Conservation (phyloP, 2,113 vertebrate species). For the Gadus macrocephalus region DNA sequence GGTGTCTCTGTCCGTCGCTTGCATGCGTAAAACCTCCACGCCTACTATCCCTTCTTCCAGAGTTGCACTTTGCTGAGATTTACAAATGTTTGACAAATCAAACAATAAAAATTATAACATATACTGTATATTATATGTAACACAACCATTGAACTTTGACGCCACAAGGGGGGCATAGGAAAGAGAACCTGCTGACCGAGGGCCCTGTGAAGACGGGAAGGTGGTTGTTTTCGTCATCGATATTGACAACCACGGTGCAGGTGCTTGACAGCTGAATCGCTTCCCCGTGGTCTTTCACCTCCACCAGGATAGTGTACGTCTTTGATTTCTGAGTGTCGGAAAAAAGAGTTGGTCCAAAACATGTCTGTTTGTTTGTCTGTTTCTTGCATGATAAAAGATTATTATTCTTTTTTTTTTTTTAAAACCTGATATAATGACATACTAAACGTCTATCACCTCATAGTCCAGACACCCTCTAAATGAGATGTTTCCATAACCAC, state of each 20-base stretch:
- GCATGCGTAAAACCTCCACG: conserved; percentile 41
- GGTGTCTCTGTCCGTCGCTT: conserved; percentile 50
- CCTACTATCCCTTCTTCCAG: conserved; percentile 48
- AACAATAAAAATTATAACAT: no score
- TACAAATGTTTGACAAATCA: no score
- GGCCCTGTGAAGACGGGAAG: conserved; percentile 38
- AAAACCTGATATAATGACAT: background rate
- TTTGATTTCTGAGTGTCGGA: conserved; percentile 33
- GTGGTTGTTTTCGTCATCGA: conserved; percentile 59
- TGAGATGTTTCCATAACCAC: conserved; percentile 33
- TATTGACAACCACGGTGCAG: conserved; percentile 45
- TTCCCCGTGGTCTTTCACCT: conserved; percentile 54
- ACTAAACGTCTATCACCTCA: conserved; percentile 48
- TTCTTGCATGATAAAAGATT: no score
- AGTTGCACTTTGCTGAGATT: conserved; percentile 25
- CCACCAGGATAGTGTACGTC: conserved; percentile 53
- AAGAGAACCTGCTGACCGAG: conserved; percentile 38
- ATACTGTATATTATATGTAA: no score
- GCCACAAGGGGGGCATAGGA: background rate
- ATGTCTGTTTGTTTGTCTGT: background rate
- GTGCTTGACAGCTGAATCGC: conserved; percentile 40
- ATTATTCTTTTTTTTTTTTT: background rate
- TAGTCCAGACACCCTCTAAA: conserved; percentile 70
- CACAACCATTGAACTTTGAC: no score
- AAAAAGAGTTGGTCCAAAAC: background rate